Evolutionary conservation across 1,140 invertebrate species (phyloP).

Genomic region (Aphidius ervi): DNA sequence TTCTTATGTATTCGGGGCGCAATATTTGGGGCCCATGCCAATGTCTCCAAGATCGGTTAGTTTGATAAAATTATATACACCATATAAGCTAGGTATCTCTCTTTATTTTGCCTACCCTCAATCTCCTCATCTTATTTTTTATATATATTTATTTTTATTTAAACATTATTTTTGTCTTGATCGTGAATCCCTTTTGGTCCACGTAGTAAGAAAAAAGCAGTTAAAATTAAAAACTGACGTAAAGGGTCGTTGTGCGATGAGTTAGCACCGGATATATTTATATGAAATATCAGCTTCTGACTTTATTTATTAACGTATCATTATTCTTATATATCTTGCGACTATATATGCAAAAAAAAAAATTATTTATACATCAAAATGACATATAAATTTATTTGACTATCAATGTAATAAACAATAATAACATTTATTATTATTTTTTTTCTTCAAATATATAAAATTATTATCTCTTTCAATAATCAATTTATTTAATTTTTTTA

Average conservation of each 20-base stretch:
- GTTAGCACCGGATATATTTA: conserved; percentile 28
- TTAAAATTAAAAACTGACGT: conserved; percentile 47
- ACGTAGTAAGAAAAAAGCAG: conserved; percentile 26
- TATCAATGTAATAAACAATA: neutral
- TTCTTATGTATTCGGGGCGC: neutral
- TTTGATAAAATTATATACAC: conserved; percentile 48
- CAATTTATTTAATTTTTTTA: neutral
- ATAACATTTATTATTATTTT: neutral
- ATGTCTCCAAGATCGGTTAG: conserved; percentile 43
- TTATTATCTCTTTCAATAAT: neutral
- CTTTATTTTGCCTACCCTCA: no score
- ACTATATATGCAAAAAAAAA: neutral
- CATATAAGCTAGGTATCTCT: no score
- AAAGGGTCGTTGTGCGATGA: conserved; percentile 34
- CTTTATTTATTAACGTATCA: conserved; percentile 11
- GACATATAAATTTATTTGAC: neutral
- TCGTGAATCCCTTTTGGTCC: no score
- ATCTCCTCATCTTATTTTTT: neutral
- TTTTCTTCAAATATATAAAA: neutral
- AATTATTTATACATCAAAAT: neutral
- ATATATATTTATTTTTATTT: no score
- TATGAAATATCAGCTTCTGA: conserved; percentile 14
- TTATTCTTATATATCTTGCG: neutral
- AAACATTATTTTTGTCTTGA: no score
- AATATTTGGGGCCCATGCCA: conserved; percentile 31